phyloP scores from a whole-genome alignment of 2,888 invertebrate species.

The Philereme transversata region DNA sequence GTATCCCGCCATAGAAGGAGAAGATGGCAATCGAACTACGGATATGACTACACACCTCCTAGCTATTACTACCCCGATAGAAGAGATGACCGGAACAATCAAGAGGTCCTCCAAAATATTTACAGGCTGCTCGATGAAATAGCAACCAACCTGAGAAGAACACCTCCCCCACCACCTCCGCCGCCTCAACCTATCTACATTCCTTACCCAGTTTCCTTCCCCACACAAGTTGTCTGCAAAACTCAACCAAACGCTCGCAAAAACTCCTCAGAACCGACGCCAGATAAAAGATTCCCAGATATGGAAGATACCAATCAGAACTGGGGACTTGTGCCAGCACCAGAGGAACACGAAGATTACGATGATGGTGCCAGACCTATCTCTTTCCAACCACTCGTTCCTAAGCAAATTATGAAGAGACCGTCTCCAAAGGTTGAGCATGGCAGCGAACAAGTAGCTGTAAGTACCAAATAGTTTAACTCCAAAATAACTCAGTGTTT shows the following conservation, averaged over 20 bases:
- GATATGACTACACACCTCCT: constrained; percentile 57
- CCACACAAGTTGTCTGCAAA: constrained; percentile 48
- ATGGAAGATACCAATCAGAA: constrained; percentile 63
- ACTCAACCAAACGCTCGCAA: constrained; percentile 26
- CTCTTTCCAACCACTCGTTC: constrained; percentile 55
- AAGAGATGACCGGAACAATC: constrained; percentile 55
- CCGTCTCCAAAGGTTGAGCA: constrained; percentile 52
- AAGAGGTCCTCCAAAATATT: constrained; percentile 58
- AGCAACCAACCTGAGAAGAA: constrained; percentile 50
- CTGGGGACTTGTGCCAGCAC: constrained; percentile 56
- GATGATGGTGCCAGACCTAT: constrained; percentile 63
- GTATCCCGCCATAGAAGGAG: constrained; percentile 56
- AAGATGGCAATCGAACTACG: constrained; percentile 59
- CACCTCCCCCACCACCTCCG: constrained; percentile 50
- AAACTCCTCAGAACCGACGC: not conserved
- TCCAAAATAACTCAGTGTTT: not conserved
- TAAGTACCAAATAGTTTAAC: constrained; percentile 32
- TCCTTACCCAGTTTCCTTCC: constrained; percentile 62
- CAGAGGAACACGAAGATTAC: constrained; percentile 44
- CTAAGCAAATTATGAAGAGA: constrained; percentile 40
- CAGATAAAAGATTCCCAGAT: constrained; percentile 47
- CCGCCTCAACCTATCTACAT: constrained; percentile 70
- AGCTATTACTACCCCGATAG: constrained; percentile 54
- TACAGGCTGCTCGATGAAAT: constrained; percentile 64
- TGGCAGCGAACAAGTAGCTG: constrained; percentile 43